Conservation (phyloP, 1,140 invertebrate species). For the Ips typographus region DNA sequence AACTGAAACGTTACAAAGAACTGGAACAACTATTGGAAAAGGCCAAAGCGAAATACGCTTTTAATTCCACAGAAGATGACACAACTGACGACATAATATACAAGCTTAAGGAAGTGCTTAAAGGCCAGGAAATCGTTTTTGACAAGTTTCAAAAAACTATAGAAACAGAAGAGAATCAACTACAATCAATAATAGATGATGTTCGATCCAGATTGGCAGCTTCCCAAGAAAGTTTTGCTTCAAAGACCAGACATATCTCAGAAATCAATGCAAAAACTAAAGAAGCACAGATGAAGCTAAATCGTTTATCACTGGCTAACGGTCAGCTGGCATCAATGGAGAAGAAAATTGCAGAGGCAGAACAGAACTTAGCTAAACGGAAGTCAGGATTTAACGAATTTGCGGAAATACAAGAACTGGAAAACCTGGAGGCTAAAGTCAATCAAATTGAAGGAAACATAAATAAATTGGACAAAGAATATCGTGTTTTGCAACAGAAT, state of each 20-base stretch:
- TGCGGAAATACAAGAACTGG: constrained; percentile 52
- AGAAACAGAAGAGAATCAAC: constrained; percentile 50
- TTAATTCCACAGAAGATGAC: constrained; percentile 10
- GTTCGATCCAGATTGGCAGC: constrained; percentile 52
- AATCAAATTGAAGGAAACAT: constrained; percentile 55
- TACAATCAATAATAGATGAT: constrained; percentile 55
- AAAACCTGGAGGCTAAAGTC: constrained; percentile 56
- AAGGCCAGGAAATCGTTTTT: constrained; percentile 10
- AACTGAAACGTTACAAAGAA: constrained; percentile 44
- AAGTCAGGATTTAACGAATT: constrained; percentile 55
- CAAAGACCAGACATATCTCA: constrained; percentile 52
- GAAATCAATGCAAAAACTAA: constrained; percentile 52
- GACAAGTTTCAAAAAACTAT: constrained; percentile 33
- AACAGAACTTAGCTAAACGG: constrained; percentile 58
- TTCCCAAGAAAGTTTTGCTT: constrained; percentile 52
- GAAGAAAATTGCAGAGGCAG: constrained; percentile 55
- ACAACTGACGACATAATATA: neutral
- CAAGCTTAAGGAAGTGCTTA: constrained; percentile 9
- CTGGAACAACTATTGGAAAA: constrained; percentile 45
- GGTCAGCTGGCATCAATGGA: constrained; percentile 49
- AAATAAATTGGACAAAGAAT: constrained; percentile 55
- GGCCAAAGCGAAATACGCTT: constrained; percentile 39
- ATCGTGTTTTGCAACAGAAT: constrained; percentile 56
- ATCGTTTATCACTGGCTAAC: constrained; percentile 46
- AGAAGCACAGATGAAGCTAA: constrained; percentile 46